Percentiles rank a stretch among this genome's conserved stretches.
These are phyloP conservation scores for Drosophila neocordata DNA, from an alignment of 1,140 invertebrate species.

Conservation along the genomic window DNA sequence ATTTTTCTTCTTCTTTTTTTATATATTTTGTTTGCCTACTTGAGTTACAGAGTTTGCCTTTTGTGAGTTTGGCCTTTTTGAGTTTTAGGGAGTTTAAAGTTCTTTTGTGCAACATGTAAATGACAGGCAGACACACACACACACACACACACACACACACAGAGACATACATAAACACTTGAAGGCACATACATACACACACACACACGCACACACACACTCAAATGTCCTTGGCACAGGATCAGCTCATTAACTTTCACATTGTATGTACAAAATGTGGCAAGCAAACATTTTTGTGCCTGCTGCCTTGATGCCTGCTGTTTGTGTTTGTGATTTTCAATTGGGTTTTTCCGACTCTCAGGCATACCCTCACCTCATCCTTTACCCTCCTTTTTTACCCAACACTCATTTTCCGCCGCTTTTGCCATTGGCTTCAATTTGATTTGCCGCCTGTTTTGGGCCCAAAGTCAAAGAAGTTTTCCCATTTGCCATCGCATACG, in stretches of 20 bases:
- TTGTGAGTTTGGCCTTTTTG: constrained; percentile 45
- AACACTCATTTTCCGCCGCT: not conserved
- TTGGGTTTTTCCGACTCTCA: constrained; percentile 32
- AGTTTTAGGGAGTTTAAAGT: constrained; percentile 23
- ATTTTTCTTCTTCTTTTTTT: not conserved
- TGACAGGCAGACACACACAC: constrained; percentile 15
- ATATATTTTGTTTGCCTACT: constrained; percentile 29
- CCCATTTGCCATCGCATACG: constrained; percentile 37
- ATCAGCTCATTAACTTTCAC: constrained; percentile 50
- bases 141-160: not conserved
- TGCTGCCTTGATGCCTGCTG: constrained; percentile 7
- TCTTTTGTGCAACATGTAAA: constrained; percentile 60
- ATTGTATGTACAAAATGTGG: constrained; percentile 32
- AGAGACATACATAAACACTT: constrained; percentile 7
- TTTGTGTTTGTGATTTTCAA: constrained; percentile 62
- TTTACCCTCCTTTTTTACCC: not conserved
- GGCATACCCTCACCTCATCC: too few relatives aligned
- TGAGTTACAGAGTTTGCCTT: constrained; percentile 55
- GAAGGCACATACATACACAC: not conserved
- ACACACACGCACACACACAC: not conserved
- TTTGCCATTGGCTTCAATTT: constrained; percentile 62
- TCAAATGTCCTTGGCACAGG: constrained; percentile 3
- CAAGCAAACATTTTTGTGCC: constrained; percentile 12
- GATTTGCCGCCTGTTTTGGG: constrained; percentile 62
- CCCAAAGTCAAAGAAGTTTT: constrained; percentile 69